phyloP scores from a whole-genome alignment of 2,888 invertebrate species.

The Phengaris alcon region DNA sequence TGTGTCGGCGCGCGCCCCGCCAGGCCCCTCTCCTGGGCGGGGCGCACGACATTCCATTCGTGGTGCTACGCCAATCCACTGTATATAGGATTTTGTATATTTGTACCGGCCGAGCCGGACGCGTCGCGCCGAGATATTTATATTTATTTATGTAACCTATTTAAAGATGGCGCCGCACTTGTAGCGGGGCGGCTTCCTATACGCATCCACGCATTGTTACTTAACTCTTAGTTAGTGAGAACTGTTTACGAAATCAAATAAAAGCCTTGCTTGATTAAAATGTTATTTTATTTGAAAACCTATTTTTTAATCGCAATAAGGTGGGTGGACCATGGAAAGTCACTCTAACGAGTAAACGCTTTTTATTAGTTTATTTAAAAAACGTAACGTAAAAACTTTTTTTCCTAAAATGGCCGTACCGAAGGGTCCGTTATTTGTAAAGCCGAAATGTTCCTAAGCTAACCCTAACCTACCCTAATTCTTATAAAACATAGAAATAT shows the following conservation, averaged over 20 bases:
- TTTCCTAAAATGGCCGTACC: no score
- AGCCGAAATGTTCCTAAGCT: no score
- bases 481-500: no score
- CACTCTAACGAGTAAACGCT: no score
- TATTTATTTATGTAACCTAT: slow-evolving; percentile 53
- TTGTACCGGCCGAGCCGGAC: slow-evolving; percentile 53
- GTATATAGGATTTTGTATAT: slow-evolving; percentile 59
- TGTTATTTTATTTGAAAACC: slow-evolving; percentile 51
- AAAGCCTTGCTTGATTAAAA: slow-evolving; percentile 75
- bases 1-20: slow-evolving; percentile 39
- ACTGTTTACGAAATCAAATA: slow-evolving; percentile 70
- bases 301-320: background rate
- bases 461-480: no score
- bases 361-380: no score
- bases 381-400: no score
- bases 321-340: no score
- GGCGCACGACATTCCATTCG: slow-evolving; percentile 33
- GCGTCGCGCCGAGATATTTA: slow-evolving; percentile 46
- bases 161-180: slow-evolving; percentile 54
- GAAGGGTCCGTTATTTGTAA: no score
- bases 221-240: slow-evolving; percentile 72
- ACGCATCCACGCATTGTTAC: slow-evolving; percentile 73
- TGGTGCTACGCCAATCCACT: slow-evolving; percentile 39
- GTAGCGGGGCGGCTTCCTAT: slow-evolving; percentile 52
- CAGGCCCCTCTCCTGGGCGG: slow-evolving; percentile 22